Evolutionary conservation across 2,888 invertebrate genomes (phyloP).

Genomic region (Axea sp.): DNA sequence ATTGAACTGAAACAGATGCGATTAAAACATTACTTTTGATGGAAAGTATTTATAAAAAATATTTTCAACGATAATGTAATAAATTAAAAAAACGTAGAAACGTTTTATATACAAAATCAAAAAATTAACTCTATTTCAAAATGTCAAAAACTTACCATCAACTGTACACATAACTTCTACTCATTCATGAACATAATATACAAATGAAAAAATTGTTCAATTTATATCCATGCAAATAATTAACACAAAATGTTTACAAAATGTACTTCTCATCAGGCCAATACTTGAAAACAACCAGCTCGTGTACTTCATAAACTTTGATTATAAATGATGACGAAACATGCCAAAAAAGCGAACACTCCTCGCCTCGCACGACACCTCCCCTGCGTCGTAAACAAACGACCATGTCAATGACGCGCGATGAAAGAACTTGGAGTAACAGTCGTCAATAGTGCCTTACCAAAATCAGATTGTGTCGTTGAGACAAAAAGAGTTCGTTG

Average conservation of each 20-base stretch:
- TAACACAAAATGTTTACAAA: not conserved
- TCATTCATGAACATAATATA: not conserved
- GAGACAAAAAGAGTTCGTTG: constrained; percentile 43
- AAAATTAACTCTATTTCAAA: constrained; percentile 3
- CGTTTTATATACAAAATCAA: not conserved
- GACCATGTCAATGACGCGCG: constrained; percentile 21
- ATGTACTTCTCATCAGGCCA: not conserved
- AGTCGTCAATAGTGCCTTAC: constrained; percentile 25
- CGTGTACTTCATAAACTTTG: not conserved
- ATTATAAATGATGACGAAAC: constrained; percentile 4
- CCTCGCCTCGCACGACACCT: constrained; percentile 15
- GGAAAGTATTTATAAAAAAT: no score
- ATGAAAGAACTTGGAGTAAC: constrained; percentile 25
- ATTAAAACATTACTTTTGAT: constrained; percentile 4
- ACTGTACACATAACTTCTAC: not conserved
- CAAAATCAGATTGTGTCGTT: constrained; percentile 44
- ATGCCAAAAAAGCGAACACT: constrained; percentile 28
- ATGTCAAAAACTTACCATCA: not conserved
- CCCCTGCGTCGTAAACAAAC: constrained; percentile 32
- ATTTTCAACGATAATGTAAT: no score
- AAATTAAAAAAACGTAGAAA: no score
- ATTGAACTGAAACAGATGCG: not conserved
- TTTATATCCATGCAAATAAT: constrained; percentile 7
- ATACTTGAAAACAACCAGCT: not conserved
- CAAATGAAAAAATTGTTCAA: not conserved